phyloP scores from a whole-genome alignment of 1,140 invertebrate species.

The Akabosia matsudoensis region DNA sequence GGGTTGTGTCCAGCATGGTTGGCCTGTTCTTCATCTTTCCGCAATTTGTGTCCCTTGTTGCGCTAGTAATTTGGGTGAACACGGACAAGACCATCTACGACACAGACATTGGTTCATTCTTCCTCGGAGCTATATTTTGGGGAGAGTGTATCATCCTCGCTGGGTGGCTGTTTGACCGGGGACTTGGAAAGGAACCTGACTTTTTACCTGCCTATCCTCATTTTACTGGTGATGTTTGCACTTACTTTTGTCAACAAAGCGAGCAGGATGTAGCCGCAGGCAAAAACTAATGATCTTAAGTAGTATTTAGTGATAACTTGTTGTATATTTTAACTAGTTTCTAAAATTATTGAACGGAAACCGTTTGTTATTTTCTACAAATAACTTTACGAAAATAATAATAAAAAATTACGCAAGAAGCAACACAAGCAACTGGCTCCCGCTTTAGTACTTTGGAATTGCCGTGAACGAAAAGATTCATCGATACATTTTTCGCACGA shows the following conservation, averaged over 20 bases:
- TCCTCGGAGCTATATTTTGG: slow-evolving; percentile 36
- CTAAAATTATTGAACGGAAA: too few relatives aligned
- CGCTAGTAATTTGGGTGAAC: slow-evolving; percentile 41
- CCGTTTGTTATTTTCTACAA: too few relatives aligned
- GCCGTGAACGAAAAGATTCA: too few relatives aligned
- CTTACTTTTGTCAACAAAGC: background rate
- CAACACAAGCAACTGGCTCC: too few relatives aligned
- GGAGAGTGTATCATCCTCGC: slow-evolving; percentile 32
- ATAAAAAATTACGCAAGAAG: too few relatives aligned
- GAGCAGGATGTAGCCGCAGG: background rate
- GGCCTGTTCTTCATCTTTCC: slow-evolving; percentile 42
- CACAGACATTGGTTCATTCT: slow-evolving; percentile 34
- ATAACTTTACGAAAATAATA: too few relatives aligned
- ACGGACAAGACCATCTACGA: slow-evolving; percentile 30
- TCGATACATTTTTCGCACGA: too few relatives aligned
- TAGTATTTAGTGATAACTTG: too few relatives aligned
- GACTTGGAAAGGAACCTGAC: slow-evolving; percentile 34
- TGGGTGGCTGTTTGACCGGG: slow-evolving; percentile 42
- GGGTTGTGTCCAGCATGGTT: background rate
- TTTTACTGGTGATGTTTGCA: slow-evolving; percentile 37
- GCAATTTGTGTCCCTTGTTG: slow-evolving; percentile 35
- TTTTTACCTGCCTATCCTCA: slow-evolving; percentile 41
- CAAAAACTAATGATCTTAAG: too few relatives aligned
- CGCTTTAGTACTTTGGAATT: too few relatives aligned
- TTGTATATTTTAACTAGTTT: too few relatives aligned